A percentile compares a stretch with the other conserved stretches of the same genome.
Conservation (phyloP, 1,140 invertebrate species). For the Antheraea pernyi region DNA sequence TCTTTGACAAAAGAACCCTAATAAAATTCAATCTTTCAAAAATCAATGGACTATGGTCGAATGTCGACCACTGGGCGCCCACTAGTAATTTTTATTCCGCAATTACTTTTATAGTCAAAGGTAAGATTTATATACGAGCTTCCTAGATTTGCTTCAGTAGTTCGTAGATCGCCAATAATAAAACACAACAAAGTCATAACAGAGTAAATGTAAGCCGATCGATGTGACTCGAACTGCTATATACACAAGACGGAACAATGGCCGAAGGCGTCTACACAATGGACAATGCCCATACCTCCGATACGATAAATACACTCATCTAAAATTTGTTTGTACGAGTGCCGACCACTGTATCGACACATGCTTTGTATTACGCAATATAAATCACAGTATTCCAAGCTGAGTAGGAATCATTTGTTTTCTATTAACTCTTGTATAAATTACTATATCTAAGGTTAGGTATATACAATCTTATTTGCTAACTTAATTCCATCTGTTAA, state of each 20-base stretch:
- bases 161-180: slow-evolving; percentile 28
- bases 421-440: background rate
- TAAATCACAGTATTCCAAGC: background rate
- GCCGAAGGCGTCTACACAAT: slow-evolving; percentile 64
- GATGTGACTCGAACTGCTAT: slow-evolving; percentile 39
- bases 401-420: background rate
- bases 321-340: slow-evolving; percentile 56
- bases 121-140: background rate
- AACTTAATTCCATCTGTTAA: too few species aligned
- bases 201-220: slow-evolving; percentile 50
- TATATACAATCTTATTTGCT: too few species aligned
- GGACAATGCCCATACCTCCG: slow-evolving; percentile 64
- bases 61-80: too few species aligned
- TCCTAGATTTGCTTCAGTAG: slow-evolving; percentile 18
- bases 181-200: slow-evolving; percentile 44
- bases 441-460: too few species aligned
- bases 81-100: too few species aligned
- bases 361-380: slow-evolving; percentile 52
- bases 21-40: too few species aligned
- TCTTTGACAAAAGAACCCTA: too few species aligned
- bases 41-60: too few species aligned
- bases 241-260: slow-evolving; percentile 59
- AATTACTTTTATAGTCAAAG: too few species aligned
- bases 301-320: slow-evolving; percentile 65
- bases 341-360: slow-evolving; percentile 24